Base-by-base conservation (phyloP, 2,113 vertebrate genomes). In the Oplegnathus fasciatus region DNA sequence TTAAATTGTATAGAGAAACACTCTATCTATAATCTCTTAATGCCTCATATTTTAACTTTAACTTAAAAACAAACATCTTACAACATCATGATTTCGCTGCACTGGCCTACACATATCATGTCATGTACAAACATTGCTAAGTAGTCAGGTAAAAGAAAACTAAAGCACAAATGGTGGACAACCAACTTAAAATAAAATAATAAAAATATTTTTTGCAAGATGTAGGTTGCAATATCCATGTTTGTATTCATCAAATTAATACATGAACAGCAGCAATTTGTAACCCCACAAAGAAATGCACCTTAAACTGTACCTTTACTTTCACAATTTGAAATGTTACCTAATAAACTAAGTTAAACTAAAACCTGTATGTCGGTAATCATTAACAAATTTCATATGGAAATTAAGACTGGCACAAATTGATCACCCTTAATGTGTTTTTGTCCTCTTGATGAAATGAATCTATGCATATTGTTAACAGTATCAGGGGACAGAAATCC, bases 401-500 rank as follows among this genome's bases (percentile, higher is more conserved):
- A 64, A 72, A 75, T 57, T 37, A 60, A 74, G 9, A 57, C 46
- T 85, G 57, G 57, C 32, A 71, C 54, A 50, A 71, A 83, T 42
- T 69, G 32, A 77, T 57, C n/a, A 65, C 14, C 76, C 3, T 67
- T 34, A 5, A 62, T 80, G 44, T 78, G 32, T 62, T 85, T 81
- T 69, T 81, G 0, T 87, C 86, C 50, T 86, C 44, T 88, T 87
- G 50, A 70, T 37, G 79, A 86, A 78, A 81, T 58, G 0, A 91
- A 91, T 90, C 93, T 95, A 94, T 95, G 95, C 94, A 95, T 88
- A 85, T 82, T 37, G 10, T 77, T 83, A 62, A 89, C 14, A 30
- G 44, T 77, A 87, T 90, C 79, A 89, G 81, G 75, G 85, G 55
- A 80, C 73, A 89, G 32, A 52, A 52, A 82, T 50, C 66, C 74